A percentile compares a stretch with the other conserved stretches of the same genome.
Conservation (phyloP, 2,888 invertebrate genomes). For the Megaustenia siamemsis region DNA sequence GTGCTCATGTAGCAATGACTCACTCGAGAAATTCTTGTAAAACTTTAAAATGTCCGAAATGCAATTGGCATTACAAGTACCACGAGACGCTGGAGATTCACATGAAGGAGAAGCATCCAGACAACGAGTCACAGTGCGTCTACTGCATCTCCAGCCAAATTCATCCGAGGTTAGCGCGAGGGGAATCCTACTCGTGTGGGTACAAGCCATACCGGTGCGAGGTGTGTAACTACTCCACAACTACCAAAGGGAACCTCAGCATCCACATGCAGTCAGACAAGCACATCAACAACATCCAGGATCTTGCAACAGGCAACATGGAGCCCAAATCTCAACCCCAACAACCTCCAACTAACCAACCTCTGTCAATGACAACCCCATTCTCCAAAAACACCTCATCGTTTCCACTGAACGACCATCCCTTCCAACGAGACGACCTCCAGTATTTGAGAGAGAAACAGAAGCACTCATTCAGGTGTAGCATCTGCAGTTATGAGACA, state of each 20-base stretch:
- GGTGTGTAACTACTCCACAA: slow-evolving; percentile 99
- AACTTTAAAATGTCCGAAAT: slow-evolving; percentile 99
- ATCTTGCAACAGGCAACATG: slow-evolving; percentile 85
- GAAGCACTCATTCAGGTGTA: slow-evolving; percentile 96
- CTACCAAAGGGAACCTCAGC: slow-evolving; percentile 99
- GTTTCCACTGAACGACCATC: too few relatives aligned
- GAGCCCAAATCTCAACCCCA: slow-evolving; percentile 62
- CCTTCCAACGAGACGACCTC: slow-evolving; percentile 54
- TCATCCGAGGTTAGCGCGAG: slow-evolving; percentile 97
- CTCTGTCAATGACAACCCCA: slow-evolving; percentile 54
- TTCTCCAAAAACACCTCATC: slow-evolving; percentile 3
- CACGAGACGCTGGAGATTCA: slow-evolving; percentile 99
- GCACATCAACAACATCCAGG: slow-evolving; percentile 99
- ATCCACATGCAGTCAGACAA: slow-evolving; percentile 99
- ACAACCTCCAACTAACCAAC: slow-evolving; percentile 71
- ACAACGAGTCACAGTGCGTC: slow-evolving; percentile 88
- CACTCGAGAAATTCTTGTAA: slow-evolving; percentile 99
- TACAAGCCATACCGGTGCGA: slow-evolving; percentile 86
- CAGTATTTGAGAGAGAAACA: slow-evolving; percentile 84
- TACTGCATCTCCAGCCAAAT: slow-evolving; percentile 98
- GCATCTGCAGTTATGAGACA: slow-evolving; percentile 97
- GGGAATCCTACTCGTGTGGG: slow-evolving; percentile 99
- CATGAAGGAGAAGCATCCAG: slow-evolving; percentile 99
- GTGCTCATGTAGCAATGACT: slow-evolving; percentile 83
- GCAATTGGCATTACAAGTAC: slow-evolving; percentile 99